Evolutionary conservation across 2,113 vertebrate genomes (phyloP), one percentile per base, ranked within the genome.

Genomic region (Serinus canaria): DNA sequence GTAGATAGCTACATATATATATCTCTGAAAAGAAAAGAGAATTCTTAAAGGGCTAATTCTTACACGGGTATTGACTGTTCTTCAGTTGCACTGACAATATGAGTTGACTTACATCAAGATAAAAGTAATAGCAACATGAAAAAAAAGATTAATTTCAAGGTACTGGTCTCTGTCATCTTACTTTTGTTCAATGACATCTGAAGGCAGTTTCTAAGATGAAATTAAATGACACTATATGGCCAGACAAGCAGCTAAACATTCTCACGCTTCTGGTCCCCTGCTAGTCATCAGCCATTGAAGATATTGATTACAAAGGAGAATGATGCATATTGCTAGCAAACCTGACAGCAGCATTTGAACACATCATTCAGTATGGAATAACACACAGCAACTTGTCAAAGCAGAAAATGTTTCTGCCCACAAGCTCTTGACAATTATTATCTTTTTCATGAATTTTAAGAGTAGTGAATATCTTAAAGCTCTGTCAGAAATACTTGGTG

Each of bases 251-350:
- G 50, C 72, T 94, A 96, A 97, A 96, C 85, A n/a, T 85, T 78
- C 47, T 95, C 33, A 24, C 8, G 16, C 84, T 90, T 93, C 46
- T 95, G 43, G 67, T 83, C 80, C 50, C 60, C 86, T 94, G 84
- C 43, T 81, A 90, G 83, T 92, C 80, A 60, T 88, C 81, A 81
- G 76, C 80, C 81, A 91, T 25, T 96, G 92, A 91, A 94, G 56
- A 73, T 97, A 97, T 92, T 95, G 96, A 98, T 92, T 97, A 73
- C 30, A 96, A 92, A 80, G 46, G 50, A 96, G 90, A 97, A 90
- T 89, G 95, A 96, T 92, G 37, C 64, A 84, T 73, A 92, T 92
- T 95, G 35, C 77, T 92, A 89, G 35, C 59, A 92, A 96, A 97
- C 43, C 46, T 96, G 96, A 96, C 96, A 97, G 76, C 80, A 94